These are phyloP conservation scores for Cremastinae sp. DNA, from an alignment of 2,888 invertebrate species.

Conservation along the genomic window DNA sequence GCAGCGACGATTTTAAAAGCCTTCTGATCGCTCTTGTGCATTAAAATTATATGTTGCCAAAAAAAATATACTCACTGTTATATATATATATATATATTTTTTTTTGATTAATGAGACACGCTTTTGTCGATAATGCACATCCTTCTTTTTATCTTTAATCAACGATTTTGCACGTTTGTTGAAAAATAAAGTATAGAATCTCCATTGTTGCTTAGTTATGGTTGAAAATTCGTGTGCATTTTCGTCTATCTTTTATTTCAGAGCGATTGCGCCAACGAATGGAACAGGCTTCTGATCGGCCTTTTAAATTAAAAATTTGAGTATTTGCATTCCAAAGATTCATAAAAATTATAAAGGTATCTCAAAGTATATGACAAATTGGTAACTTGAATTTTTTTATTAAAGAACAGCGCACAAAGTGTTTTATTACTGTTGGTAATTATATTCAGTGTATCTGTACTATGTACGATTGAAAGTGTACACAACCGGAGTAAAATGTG, in stretches of 20 bases:
- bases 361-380: conserved; percentile 1
- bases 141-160: conserved; percentile 33
- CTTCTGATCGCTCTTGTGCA: conserved; percentile 77
- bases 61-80: conserved; percentile 32
- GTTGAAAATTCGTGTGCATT: conserved; percentile 44
- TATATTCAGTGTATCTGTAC: background rate
- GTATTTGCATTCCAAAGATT: conserved; percentile 50
- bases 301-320: conserved; percentile 73
- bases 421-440: too few relatives aligned
- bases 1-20: conserved; percentile 77
- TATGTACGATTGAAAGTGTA: conserved; percentile 3
- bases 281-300: conserved; percentile 77
- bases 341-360: conserved; percentile 3
- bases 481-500: background rate
- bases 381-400: background rate
- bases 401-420: too few relatives aligned
- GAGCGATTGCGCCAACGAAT: conserved; percentile 74
- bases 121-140: conserved; percentile 53
- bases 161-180: conserved; percentile 43
- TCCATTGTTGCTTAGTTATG: conserved; percentile 2
- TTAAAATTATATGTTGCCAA: conserved; percentile 67
- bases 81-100: conserved; percentile 8
- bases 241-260: conserved; percentile 70
- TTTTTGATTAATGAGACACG: conserved; percentile 50
- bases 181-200: conserved; percentile 18